These are phyloP conservation scores for Neoarius graeffei DNA, from an alignment of 2,113 vertebrate genomes.

Conservation along the genomic window DNA sequence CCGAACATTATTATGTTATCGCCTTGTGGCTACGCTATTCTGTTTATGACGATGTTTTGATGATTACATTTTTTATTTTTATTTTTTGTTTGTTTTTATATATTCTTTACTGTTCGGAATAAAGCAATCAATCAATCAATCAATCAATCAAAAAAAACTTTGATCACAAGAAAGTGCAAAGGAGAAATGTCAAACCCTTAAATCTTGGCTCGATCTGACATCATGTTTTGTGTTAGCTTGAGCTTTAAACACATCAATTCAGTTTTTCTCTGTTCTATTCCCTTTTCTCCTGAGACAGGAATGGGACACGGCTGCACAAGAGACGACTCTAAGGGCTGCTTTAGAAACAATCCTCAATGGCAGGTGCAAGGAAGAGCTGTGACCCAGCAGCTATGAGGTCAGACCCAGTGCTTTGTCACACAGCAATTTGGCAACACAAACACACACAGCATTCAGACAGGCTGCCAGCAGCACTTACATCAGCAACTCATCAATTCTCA, in stretches of 20 bases:
- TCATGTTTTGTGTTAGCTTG: neutral
- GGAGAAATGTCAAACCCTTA: neutral
- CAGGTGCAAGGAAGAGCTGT: conserved; percentile 17
- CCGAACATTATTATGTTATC: too few species aligned
- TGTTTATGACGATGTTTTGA: too few species aligned
- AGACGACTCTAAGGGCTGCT: neutral
- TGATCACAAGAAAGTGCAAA: neutral
- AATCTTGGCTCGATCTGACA: conserved; percentile 14
- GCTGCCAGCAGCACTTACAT: neutral
- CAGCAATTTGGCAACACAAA: conserved; percentile 9
- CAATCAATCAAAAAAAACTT: too few species aligned
- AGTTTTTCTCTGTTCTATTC: neutral
- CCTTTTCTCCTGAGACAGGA: neutral
- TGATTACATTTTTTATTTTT: too few species aligned
- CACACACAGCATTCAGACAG: conserved; percentile 8
- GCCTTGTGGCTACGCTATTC: too few species aligned
- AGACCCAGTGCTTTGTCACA: neutral
- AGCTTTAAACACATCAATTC: neutral
- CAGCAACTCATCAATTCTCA: conserved; percentile 9
- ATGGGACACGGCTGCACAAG: neutral
- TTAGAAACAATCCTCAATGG: conserved; percentile 1
- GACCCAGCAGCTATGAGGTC: conserved; percentile 12
- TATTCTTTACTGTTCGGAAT: too few species aligned
- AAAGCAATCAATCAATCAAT: too few species aligned
- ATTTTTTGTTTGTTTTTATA: too few species aligned